A percentile compares a stretch with the other conserved stretches of the same genome.
These are phyloP conservation scores for Jaculus jaculus DNA, from an alignment of 2,113 vertebrate genomes.

Conservation along the genomic window DNA sequence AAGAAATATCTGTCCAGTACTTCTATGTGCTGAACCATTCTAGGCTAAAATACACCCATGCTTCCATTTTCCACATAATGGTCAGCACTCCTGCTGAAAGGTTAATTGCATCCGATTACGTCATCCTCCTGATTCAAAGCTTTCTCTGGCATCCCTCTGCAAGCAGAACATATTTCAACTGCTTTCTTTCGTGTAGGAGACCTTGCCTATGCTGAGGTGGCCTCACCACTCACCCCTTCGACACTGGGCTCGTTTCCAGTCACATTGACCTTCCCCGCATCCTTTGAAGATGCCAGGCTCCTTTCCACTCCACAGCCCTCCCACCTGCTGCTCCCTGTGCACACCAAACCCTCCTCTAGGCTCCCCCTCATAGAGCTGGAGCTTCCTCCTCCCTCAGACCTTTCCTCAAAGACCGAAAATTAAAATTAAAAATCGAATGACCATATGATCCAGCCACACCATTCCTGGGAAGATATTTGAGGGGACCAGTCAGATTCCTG, in stretches of 20 bases:
- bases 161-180: neutral
- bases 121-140: neutral
- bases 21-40: neutral
- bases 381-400: neutral
- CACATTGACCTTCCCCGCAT: neutral
- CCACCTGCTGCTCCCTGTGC: neutral
- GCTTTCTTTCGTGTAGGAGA: neutral
- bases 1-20: slow-evolving; percentile 12
- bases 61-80: neutral
- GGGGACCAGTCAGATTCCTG: too few species aligned
- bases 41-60: neutral
- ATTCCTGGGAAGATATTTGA: neutral
- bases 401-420: neutral
- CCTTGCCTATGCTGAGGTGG: neutral
- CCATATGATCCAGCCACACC: too few species aligned
- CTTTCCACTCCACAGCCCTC: neutral
- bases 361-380: fast-evolving
- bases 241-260: too few species aligned
- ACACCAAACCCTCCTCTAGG: fast-evolving
- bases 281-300: neutral
- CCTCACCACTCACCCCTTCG: neutral
- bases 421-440: neutral
- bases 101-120: neutral
- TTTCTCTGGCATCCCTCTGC: neutral
- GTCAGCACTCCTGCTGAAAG: neutral